Base-by-base conservation (phyloP, 2,888 invertebrate genomes). In the Dicyrtomina minuta region DNA sequence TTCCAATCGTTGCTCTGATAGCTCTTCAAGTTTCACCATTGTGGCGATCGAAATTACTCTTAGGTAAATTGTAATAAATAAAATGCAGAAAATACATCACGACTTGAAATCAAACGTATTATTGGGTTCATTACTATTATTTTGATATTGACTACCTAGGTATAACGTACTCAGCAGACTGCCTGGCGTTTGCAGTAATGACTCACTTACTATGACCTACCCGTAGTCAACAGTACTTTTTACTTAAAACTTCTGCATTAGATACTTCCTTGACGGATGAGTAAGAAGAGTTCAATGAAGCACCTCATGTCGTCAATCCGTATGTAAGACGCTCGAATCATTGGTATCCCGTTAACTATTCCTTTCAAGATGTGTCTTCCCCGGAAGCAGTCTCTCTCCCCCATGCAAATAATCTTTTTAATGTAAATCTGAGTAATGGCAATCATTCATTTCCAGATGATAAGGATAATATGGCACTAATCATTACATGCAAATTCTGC, bases 151-250 rank as follows among this genome's bases (percentile, higher is more conserved):
- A n/a, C n/a, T n/a, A n/a, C n/a, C n/a, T 82, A 94, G 96, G 95
- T 80, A 95, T 97, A 80, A 94, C 93, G 24, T 94, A 94, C 81
- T 93, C 96, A 1, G 96, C 95, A 0, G 96, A 98, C 81, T 93
- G 95, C 82, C 86, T 96, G 79, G 96, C 96, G 0, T 95, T 93
- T 81, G 92, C 93, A 79, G 92, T 96, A 44, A 92, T 97, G 90
- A 91, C 96, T 0, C 96, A 97, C 81, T 84, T 98, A 74, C 84
- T 98, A 73, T 98, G 96, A 96, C 97, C 97, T 46, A 93, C 93
- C 65, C 87, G 95, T 66, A 92, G 93, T 44, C 93, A 95, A 79
- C 92, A 95, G 82, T 96, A 95, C 84, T 88, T 96, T 80, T 84
- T 94, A 68, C 84, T 93, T 43, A 89, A 92, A 43, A 70, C 76